Base-by-base conservation (phyloP, 2,113 vertebrate species). In the Sander lucioperca region DNA sequence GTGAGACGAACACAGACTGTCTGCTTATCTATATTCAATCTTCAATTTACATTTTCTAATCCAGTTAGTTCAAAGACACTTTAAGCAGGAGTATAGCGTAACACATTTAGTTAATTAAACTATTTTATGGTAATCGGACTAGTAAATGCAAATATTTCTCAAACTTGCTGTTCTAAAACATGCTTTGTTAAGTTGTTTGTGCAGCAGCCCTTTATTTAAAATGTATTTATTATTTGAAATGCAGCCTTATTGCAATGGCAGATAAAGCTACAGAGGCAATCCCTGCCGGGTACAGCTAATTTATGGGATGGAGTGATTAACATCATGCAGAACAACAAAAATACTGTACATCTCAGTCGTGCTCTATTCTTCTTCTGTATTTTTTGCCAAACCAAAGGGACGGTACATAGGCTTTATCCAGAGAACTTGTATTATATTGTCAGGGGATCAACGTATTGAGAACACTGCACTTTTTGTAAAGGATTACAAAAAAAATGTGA, bases 11-110 rank as follows among this genome's bases (percentile, higher is more conserved):
- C 7, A 27, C 53, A 43, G 7, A 5, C 53, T 72, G 63, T 81
- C 57, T 79, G 66, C 57, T 85, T 67, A 86, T 87, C 57, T 53
- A 19, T 65, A 63, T 87, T 84, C 59, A 53, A 12, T 58, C 54
- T 73, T 67, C 47, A 23, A 80, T 82, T 83, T 70, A 73, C 50
- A 77, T 79, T 85, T 84, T 69, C 48, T 63, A 45, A 39, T 70
- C 9, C 39, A 61, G 36, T 82, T 80, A 75, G 33, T 67, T 82
- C 76, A 85, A 88, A 89, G 85, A 73, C 53, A 53, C 30, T 54
- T 56, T 63, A 80, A 72, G 63, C 67, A 83, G 66, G 12, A 79
- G 33, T 64, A 23, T 36, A 68, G n/a, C 53, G 75, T 56, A 70
- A 36, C 54, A 68, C 74, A 69, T 67, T 84, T 87, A 78, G 82